phyloP scores from a whole-genome alignment of 2,888 invertebrate species.

The Spodoptera exigua region DNA sequence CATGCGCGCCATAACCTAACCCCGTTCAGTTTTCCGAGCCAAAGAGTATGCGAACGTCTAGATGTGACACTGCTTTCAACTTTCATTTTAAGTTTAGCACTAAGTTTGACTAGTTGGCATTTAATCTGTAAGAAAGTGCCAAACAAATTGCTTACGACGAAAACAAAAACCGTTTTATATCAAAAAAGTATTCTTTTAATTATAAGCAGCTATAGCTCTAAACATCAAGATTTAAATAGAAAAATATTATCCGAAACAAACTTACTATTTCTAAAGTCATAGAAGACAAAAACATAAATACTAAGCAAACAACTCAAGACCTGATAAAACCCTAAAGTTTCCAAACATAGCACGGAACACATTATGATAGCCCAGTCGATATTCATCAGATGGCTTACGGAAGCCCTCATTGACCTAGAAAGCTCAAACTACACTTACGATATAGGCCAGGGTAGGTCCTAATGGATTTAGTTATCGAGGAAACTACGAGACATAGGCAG shows the following conservation, averaged over 20 bases:
- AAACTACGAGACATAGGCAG: constrained; percentile 27
- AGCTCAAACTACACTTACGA: constrained; percentile 46
- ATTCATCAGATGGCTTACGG: constrained; percentile 38
- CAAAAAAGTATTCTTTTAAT: background rate
- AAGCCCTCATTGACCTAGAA: constrained; percentile 58
- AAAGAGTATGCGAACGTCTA: constrained; percentile 62
- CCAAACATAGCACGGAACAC: constrained; percentile 13
- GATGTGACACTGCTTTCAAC: constrained; percentile 55
- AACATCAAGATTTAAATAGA: too few relatives aligned
- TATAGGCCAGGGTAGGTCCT: constrained; percentile 51
- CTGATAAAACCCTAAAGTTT: constrained; percentile 11
- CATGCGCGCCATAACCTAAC: constrained; percentile 75
- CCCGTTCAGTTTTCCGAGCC: constrained; percentile 64
- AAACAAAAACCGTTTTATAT: background rate
- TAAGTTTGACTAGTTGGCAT: constrained; percentile 1
- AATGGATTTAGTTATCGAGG: constrained; percentile 51
- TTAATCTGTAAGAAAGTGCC: background rate
- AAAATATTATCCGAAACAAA: too few relatives aligned
- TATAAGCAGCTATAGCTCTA: too few relatives aligned
- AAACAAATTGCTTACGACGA: background rate
- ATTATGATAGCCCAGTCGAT: constrained; percentile 35
- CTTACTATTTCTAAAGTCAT: too few relatives aligned
- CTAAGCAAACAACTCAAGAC: too few relatives aligned
- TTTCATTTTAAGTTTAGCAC: constrained; percentile 21
- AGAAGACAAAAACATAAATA: too few relatives aligned